A percentile compares a stretch with the other conserved stretches of the same genome.
Evolutionary conservation across 2,797 vertebrate species (phyloP).

Genomic region (Phrynocephalus guinanensis): DNA sequence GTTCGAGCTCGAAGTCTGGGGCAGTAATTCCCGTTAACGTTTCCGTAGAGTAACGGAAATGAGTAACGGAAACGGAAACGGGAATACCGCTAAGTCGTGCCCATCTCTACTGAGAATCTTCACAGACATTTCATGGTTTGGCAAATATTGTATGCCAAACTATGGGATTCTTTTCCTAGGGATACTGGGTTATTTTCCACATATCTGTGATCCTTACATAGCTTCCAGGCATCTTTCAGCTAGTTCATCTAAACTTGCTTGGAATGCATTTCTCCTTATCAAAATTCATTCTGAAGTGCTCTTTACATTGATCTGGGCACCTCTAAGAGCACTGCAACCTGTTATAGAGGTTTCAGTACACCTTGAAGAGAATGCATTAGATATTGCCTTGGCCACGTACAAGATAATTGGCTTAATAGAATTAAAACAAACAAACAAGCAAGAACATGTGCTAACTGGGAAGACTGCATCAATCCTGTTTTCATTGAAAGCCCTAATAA

Average conservation of each 20-base stretch:
- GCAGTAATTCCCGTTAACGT: too few relatives aligned
- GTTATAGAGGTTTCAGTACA: not conserved
- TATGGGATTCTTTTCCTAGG: not conserved
- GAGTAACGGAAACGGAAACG: too few relatives aligned
- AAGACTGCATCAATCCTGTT: not conserved
- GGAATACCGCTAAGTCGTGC: too few relatives aligned
- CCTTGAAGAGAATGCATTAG: not conserved
- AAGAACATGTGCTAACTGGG: not conserved
- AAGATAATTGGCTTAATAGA: not conserved
- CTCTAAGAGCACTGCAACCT: not conserved
- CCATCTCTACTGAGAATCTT: too few relatives aligned
- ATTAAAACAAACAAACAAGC: not conserved
- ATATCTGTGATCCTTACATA: not conserved
- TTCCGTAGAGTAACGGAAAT: too few relatives aligned
- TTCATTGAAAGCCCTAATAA: not conserved
- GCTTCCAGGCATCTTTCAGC: not conserved
- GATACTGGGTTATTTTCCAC: not conserved
- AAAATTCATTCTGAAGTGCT: not conserved
- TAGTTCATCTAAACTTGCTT: slow-evolving; percentile 5
- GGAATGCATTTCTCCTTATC: not conserved
- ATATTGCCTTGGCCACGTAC: not conserved
- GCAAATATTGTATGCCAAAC: not conserved
- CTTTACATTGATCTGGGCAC: not conserved
- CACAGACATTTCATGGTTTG: not conserved
- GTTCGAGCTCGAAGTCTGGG: too few relatives aligned